phyloP scores from a whole-genome alignment of 2,888 invertebrate species.

The Coelopa pilipes region DNA sequence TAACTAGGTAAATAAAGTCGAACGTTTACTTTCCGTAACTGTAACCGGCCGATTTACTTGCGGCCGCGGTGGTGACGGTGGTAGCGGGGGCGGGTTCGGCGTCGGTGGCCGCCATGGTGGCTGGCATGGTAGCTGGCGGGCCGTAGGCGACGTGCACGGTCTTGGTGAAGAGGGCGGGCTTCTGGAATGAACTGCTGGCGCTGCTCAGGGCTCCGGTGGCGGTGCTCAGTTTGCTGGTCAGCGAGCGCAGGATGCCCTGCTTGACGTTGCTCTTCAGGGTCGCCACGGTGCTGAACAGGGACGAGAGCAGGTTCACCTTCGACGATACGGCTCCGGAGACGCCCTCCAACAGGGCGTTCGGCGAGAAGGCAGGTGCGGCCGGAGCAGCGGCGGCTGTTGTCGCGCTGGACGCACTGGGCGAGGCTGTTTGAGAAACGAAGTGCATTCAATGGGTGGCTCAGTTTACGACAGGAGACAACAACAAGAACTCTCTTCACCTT shows the following conservation, averaged over 20 bases:
- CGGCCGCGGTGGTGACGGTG: no score
- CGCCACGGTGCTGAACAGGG: constrained; percentile 13
- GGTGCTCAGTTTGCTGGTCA: not conserved
- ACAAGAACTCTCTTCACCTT: constrained; percentile 2
- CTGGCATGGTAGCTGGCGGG: not conserved
- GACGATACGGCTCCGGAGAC: not conserved
- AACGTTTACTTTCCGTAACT: not conserved
- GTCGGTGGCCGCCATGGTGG: not conserved
- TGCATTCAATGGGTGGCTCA: not conserved
- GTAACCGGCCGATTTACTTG: not conserved
- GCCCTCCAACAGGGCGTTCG: constrained; percentile 20
- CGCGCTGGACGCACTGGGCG: not conserved
- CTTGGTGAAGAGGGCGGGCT: constrained; percentile 19
- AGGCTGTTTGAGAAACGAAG: constrained; percentile 7
- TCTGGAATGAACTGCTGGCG: not conserved
- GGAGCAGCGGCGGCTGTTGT: not conserved
- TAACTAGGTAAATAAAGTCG: no score
- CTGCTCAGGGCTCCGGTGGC: constrained; percentile 2
- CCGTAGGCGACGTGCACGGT: not conserved
- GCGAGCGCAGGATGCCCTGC: not conserved
- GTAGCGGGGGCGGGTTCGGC: no score
- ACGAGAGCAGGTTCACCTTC: constrained; percentile 29
- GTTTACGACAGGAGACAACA: not conserved
- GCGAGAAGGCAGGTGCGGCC: constrained; percentile 1
- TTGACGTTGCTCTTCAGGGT: constrained; percentile 26